Evolutionary conservation across 92 coral and sea anemone genomes (phyloP), one percentile per base, ranked within the genome.

Genomic region (Pocillopora grandis): DNA sequence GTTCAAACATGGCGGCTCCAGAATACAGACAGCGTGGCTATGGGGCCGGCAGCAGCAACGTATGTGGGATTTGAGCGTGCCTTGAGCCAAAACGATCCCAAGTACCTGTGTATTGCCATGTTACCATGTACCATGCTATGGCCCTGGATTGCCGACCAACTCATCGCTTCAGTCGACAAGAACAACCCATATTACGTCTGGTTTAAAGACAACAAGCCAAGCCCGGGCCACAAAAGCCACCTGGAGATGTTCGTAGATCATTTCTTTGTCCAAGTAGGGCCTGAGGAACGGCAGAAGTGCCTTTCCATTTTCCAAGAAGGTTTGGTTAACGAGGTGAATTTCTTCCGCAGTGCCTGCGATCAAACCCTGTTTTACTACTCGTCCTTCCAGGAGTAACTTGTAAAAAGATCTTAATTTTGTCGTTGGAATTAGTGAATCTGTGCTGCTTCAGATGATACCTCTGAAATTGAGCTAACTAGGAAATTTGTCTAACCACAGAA

Each of bases 11-110:
- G 92, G 92, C 82, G 78, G 19, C 75, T 86, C 55, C 73, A 80
- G 77, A 76, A 77, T 58, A 64, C 92, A n/a, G 86, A 89, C 18
- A 89, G 92, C 66, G 80, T 89, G 19, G 85, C 74, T 6, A 74
- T 89, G 89, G 92, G 92, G 3, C 91, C 90, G 14, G 92, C 92
- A 21, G 92, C 90, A 7, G 80, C 76, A 15, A 89, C 76, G 71
- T 89, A 89, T 77, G 92, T 89, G 59, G 89, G 42, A 16, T 89
- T 73, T 33, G 87, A 73, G 69, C n/a, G 68, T 36, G 86, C 86
- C 35, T 75, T 89, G 80, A 77, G 87, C 69, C 82, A 78, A 5
- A 48, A 63, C 56, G 80, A 81, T 48, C 84, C 92, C 12, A 42
- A 42, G 52, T 42, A 42, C 52, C 52, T 42, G 52, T 42, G 52